Percentiles rank a stretch among this genome's conserved stretches.
phyloP scores from a whole-genome alignment of 1,140 invertebrate genomes.

The Pseudomyrmex cubaensis region DNA sequence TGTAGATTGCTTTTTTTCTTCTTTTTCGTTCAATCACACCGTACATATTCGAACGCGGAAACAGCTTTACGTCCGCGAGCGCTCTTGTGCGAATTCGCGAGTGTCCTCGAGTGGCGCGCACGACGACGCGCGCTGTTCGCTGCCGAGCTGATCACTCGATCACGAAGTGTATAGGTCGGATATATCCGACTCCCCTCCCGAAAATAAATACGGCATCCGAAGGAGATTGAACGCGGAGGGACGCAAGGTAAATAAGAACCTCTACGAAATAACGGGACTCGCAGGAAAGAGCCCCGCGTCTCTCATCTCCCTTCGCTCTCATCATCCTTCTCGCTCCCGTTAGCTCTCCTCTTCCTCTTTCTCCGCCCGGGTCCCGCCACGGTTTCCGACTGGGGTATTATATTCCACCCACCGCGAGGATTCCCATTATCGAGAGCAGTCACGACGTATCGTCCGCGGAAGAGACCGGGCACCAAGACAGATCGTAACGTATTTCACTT shows the following conservation, averaged over 20 bases:
- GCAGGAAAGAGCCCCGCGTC: slow-evolving; percentile 65
- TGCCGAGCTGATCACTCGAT: slow-evolving; percentile 61
- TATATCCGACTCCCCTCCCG: slow-evolving; percentile 42
- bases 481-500: slow-evolving; percentile 83
- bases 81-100: not conserved
- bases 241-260: slow-evolving; percentile 76
- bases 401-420: slow-evolving; percentile 79
- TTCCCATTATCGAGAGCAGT: slow-evolving; percentile 82
- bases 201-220: slow-evolving; percentile 68
- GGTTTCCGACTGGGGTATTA: slow-evolving; percentile 73
- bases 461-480: slow-evolving; percentile 73
- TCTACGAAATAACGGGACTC: slow-evolving; percentile 66
- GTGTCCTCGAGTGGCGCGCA: slow-evolving; percentile 29
- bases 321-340: slow-evolving; percentile 33
- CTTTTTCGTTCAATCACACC: no score
- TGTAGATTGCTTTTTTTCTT: no score
- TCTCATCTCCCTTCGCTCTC: slow-evolving; percentile 62
- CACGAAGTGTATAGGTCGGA: slow-evolving; percentile 63
- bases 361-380: slow-evolving; percentile 66
- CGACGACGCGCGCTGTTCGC: slow-evolving; percentile 16
- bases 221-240: slow-evolving; percentile 59
- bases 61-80: not conserved
- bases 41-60: not conserved
- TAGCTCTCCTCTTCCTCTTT: slow-evolving; percentile 43
- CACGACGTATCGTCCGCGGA: slow-evolving; percentile 81